Evolutionary conservation across 92 coral and sea anemone species (phyloP).

Genomic region (Siderastrea radians): DNA sequence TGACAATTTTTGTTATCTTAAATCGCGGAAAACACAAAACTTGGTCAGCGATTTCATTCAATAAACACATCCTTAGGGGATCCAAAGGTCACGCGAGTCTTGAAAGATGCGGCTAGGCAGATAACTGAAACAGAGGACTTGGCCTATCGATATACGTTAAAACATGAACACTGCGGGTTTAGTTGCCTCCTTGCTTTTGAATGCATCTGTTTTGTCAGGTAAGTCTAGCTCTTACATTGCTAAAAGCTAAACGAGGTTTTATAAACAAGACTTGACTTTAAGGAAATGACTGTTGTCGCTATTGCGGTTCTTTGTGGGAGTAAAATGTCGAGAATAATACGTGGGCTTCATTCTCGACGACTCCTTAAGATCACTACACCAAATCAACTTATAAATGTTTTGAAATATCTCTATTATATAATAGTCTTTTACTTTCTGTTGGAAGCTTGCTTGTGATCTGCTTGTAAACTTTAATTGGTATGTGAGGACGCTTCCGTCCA

Average conservation of each 20-base stretch:
- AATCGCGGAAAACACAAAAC: constrained; percentile 17
- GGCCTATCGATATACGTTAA: neutral
- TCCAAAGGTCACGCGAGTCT: constrained; percentile 20
- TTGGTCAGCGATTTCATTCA: constrained; percentile 18
- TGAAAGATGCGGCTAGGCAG: neutral
- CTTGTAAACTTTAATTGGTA: neutral
- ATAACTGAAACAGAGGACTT: neutral
- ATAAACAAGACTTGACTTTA: neutral
- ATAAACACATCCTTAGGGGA: neutral
- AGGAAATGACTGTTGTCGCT: neutral
- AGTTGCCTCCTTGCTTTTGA: constrained; percentile 20
- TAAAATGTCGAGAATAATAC: neutral
- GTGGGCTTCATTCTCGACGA: neutral
- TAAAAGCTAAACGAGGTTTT: neutral
- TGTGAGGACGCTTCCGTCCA: too few species aligned
- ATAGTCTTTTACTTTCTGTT: neutral
- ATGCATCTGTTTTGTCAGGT: constrained; percentile 33
- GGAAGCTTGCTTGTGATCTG: neutral
- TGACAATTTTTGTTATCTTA: constrained; percentile 10
- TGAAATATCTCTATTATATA: too few species aligned
- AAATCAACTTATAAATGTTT: too few species aligned
- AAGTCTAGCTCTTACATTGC: neutral
- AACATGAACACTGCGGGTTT: constrained; percentile 14
- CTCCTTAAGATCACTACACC: neutral
- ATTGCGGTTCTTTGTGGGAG: neutral